Conservation (phyloP, 2,888 invertebrate genomes). For the Urechis unicinctus region DNA sequence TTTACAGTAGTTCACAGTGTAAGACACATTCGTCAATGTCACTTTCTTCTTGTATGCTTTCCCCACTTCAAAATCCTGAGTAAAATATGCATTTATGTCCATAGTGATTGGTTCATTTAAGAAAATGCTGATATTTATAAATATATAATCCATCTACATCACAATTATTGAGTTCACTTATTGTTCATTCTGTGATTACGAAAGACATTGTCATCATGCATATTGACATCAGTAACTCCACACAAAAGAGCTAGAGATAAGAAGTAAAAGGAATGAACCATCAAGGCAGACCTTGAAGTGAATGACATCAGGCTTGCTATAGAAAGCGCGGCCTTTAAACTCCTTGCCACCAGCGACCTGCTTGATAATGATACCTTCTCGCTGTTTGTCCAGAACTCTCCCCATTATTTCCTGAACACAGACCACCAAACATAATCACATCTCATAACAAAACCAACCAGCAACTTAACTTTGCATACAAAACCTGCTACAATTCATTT, state of each 20-base stretch:
- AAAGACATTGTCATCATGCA: too few relatives aligned
- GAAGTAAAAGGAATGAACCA: not conserved
- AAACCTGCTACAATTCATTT: too few relatives aligned
- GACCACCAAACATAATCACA: not conserved
- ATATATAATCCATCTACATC: not conserved
- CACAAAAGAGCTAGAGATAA: not conserved
- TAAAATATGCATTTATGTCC: too few relatives aligned
- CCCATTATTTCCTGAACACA: slow-evolving; percentile 37
- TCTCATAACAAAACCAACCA: not conserved
- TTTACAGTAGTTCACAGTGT: slow-evolving; percentile 49
- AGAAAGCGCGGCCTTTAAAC: slow-evolving; percentile 46
- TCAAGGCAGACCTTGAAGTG: slow-evolving; percentile 40
- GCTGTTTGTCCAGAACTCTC: slow-evolving; percentile 37
- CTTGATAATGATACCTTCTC: slow-evolving; percentile 42
- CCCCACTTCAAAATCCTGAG: slow-evolving; percentile 49
- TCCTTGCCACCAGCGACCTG: slow-evolving; percentile 46
- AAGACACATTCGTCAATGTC: slow-evolving; percentile 48
- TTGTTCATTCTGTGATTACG: too few relatives aligned
- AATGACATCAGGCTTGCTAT: slow-evolving; percentile 48
- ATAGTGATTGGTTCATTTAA: not conserved
- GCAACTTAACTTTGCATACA: not conserved
- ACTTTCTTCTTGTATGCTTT: slow-evolving; percentile 48
- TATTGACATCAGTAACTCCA: too few relatives aligned
- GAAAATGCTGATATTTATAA: not conserved
- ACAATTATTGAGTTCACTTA: too few relatives aligned